phyloP scores from a whole-genome alignment of 1,140 invertebrate genomes.

The Caenorhabditis remanei region DNA sequence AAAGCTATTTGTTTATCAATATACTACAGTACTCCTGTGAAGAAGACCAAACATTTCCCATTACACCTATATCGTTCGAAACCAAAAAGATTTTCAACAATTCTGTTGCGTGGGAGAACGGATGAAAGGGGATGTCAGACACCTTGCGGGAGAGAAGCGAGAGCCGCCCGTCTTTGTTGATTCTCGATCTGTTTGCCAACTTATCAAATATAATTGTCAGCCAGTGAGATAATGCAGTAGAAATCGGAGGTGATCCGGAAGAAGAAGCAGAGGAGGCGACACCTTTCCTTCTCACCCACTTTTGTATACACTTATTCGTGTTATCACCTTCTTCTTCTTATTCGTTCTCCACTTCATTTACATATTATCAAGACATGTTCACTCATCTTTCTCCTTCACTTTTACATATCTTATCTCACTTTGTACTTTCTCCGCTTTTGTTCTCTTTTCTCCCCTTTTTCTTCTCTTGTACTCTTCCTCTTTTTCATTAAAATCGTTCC shows the following conservation, averaged over 20 bases:
- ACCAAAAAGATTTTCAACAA: background rate
- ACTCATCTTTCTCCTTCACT: background rate
- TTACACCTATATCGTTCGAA: background rate
- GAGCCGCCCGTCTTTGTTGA: conserved; percentile 41
- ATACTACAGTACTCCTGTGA: no score
- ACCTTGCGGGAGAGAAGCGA: conserved; percentile 4
- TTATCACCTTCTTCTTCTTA: conserved; percentile 11
- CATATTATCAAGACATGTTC: conserved; percentile 42
- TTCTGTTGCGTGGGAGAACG: background rate
- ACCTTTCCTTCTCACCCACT: background rate
- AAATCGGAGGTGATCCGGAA: conserved; percentile 2
- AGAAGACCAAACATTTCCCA: no score
- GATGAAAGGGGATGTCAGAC: conserved; percentile 38
- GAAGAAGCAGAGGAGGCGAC: background rate
- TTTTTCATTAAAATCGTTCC: background rate
- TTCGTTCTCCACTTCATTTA: background rate
- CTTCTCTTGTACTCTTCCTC: background rate
- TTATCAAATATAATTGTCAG: conserved; percentile 48
- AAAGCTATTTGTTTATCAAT: no score
- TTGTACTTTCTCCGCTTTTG: conserved; percentile 43
- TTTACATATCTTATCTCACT: conserved; percentile 42
- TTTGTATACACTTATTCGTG: background rate
- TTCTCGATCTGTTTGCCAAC: conserved; percentile 51
- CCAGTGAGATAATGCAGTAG: conserved; percentile 51
- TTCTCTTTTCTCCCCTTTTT: background rate